Conservation (phyloP, 2,797 vertebrate species). For the Periparus ater region DNA sequence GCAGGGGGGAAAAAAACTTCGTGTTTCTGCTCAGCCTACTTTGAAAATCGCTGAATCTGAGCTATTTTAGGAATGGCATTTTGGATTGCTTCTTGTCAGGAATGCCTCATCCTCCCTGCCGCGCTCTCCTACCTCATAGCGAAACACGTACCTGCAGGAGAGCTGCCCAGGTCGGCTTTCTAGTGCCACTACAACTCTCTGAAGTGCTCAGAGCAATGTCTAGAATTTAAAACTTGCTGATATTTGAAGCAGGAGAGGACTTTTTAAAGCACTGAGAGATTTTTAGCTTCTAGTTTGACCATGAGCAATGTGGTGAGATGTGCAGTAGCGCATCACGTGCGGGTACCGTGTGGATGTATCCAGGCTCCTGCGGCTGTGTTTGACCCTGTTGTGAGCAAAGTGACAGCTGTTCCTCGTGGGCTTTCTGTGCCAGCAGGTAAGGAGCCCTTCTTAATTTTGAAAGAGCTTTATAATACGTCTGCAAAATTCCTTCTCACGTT, state of each 20-base stretch:
- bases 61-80: constrained; percentile 34
- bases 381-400: not conserved
- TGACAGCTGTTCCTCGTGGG: not conserved
- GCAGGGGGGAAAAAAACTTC: not conserved
- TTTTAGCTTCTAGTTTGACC: not conserved
- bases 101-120: not conserved
- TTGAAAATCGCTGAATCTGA: not conserved
- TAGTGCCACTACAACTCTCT: not conserved
- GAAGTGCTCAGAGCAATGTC: not conserved
- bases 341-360: not conserved
- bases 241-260: not conserved
- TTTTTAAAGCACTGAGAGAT: not conserved
- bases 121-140: fast-evolving
- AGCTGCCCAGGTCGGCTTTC: not conserved
- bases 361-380: not conserved
- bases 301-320: not conserved
- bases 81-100: not conserved
- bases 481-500: not conserved
- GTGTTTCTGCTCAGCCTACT: not conserved
- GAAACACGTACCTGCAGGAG: not conserved
- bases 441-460: not conserved
- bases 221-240: not conserved
- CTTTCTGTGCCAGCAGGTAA: not conserved
- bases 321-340: fast-evolving
- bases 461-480: not conserved